These are phyloP conservation scores for Periplaneta americana DNA, from an alignment of 1,140 invertebrate species.

Conservation along the genomic window DNA sequence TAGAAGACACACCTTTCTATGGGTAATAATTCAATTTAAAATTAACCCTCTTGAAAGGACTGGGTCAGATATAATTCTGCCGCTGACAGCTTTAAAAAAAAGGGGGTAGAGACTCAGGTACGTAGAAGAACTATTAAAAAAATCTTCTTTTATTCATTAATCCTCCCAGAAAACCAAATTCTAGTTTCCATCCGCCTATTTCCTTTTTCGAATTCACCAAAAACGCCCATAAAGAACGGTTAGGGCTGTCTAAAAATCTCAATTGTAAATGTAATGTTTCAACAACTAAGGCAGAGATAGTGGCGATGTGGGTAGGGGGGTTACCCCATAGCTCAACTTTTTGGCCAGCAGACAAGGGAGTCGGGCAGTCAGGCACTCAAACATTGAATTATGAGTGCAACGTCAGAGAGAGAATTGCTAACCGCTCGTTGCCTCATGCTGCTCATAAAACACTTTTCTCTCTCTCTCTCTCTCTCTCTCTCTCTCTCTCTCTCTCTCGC, in stretches of 20 bases:
- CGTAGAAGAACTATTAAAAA: not conserved
- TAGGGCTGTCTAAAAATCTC: not conserved
- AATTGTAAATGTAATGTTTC: not conserved
- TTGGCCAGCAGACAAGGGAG: not conserved
- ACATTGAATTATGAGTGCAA: not conserved
- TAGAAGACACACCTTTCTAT: not conserved
- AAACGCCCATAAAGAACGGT: not conserved
- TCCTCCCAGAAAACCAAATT: not conserved
- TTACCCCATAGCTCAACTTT: not conserved
- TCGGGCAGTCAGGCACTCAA: not conserved
- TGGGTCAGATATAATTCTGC: not conserved
- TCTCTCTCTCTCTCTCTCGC: too few species aligned
- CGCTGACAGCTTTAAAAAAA: not conserved
- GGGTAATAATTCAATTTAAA: not conserved
- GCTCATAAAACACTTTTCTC: too few species aligned
- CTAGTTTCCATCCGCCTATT: not conserved
- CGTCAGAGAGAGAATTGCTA: not conserved
- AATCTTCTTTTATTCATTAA: not conserved
- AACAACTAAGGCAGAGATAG: not conserved
- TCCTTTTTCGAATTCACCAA: not conserved
- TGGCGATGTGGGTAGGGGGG: not conserved
- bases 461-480: too few species aligned
- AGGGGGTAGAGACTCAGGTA: too few species aligned
- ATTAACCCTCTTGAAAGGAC: not conserved
- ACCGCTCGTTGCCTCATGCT: too few species aligned